Evolutionary conservation across 2,888 invertebrate species (phyloP).

Genomic region (Charanyca ferruginea): DNA sequence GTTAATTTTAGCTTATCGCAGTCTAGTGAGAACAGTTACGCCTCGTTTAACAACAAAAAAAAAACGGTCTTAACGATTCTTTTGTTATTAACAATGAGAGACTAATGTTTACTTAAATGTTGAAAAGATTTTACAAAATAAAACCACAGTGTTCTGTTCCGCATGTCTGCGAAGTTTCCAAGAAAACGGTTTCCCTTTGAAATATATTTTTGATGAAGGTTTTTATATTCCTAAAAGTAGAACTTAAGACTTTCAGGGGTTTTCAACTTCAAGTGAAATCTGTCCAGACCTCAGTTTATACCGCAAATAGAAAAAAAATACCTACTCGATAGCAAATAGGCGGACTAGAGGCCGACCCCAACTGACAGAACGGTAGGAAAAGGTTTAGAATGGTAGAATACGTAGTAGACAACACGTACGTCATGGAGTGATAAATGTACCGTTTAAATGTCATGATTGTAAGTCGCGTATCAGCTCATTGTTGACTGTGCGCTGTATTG

Average conservation of each 20-base stretch:
- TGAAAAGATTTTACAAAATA: not conserved
- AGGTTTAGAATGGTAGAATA: not conserved
- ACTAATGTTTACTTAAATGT: not conserved
- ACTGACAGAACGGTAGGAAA: not conserved
- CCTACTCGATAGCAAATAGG: not conserved
- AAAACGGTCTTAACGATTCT: too few relatives aligned
- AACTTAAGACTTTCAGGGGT: not conserved
- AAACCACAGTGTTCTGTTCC: not conserved
- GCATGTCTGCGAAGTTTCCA: not conserved
- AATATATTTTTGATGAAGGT: constrained; percentile 19
- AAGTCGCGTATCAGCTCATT: constrained; percentile 5
- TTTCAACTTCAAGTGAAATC: constrained; percentile 6
- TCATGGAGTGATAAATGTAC: constrained; percentile 2
- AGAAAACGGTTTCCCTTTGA: constrained; percentile 7
- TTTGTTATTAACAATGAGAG: not conserved
- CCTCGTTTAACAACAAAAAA: too few relatives aligned
- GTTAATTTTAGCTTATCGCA: not conserved
- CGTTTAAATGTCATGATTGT: constrained; percentile 4
- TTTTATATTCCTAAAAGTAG: not conserved
- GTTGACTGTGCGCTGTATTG: constrained; percentile 4
- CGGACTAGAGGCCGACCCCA: not conserved
- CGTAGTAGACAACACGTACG: not conserved
- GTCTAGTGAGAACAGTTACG: too few relatives aligned
- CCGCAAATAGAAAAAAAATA: not conserved
- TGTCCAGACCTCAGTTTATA: not conserved